Evolutionary conservation across 2,888 invertebrate species (phyloP).

Genomic region (Helleia helle): DNA sequence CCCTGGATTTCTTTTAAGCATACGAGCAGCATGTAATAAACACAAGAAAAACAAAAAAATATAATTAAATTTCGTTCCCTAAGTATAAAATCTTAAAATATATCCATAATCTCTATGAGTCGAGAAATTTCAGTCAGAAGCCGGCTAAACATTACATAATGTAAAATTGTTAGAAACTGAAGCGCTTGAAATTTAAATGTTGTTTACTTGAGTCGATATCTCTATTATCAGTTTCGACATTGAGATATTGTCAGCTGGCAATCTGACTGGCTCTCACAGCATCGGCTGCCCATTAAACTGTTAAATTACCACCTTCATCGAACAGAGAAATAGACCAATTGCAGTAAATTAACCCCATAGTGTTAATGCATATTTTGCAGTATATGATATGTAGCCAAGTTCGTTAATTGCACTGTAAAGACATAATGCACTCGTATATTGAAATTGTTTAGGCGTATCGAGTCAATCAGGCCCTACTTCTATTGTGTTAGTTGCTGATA

Average conservation of each 20-base stretch:
- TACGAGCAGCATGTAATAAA: too few species aligned
- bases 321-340: conserved; percentile 24
- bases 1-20: too few species aligned
- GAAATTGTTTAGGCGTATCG: too few species aligned
- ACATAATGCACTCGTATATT: not conserved
- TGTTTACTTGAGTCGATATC: conserved; percentile 7
- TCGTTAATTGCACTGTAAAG: not conserved
- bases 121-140: too few species aligned
- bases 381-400: not conserved
- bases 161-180: not conserved
- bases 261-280: conserved; percentile 54
- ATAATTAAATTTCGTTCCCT: too few species aligned
- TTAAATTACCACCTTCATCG: conserved; percentile 42
- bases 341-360: conserved; percentile 16
- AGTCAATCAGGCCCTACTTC: too few species aligned
- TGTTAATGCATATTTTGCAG: conserved; percentile 1
- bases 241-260: conserved; percentile 47
- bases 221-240: conserved; percentile 27
- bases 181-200: not conserved
- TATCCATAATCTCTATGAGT: too few species aligned
- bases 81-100: too few species aligned
- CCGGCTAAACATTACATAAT: too few species aligned
- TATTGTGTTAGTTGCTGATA: too few species aligned
- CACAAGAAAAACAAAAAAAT: too few species aligned
- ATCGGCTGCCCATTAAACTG: conserved; percentile 57